Base-by-base conservation (phyloP, 1,140 invertebrate genomes). In the Drosophila kurseongensis region DNA sequence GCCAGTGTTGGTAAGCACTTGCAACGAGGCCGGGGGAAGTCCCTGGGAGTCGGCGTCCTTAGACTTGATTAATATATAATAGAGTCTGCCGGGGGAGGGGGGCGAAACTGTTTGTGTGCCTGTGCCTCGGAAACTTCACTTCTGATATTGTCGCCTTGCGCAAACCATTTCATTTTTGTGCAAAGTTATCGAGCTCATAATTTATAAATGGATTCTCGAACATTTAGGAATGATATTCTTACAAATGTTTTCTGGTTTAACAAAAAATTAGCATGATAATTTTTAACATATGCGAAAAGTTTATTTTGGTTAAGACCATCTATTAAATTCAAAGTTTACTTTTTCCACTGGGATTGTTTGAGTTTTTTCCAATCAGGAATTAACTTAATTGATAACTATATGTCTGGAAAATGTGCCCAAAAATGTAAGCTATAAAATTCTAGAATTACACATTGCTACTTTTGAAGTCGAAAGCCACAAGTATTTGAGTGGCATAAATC, bases 1-100 rank as follows among this genome's bases (percentile, higher is more conserved):
- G 74, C 74, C 63, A 76, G 73, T 77, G 73, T 76, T 75, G 55
- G 61, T 45, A 66, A 75, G 61, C 55, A 40, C 14, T 50, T 41
- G 8, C 14, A 0, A 10, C 14, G 23, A 5, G 4, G 55, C 13
- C 12, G 29, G 27, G 29, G 27, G 32, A n/a, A 9, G 32, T 14
- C 41, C 60, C 38, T 32, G 38, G 13, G 44, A 3, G 23, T 3
- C 23, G 23, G 67, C 69, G 51, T 57, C 45, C 51, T 50, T 42
- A 48, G 65, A 69, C 42, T 71, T 71, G 67, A 71, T 71, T 71
- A 71, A 69, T 69, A 71, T 57, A 69, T 36, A 69, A 48, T 40
- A 48, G 52, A 69, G 16, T 50, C 6, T 55, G 51, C 9, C 3
- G 27, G n/a, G n/a, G 51, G 12, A 6, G 2, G 41, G 4, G 42